phyloP scores from a whole-genome alignment of 2,113 vertebrate genomes.

The Indicator indicator region DNA sequence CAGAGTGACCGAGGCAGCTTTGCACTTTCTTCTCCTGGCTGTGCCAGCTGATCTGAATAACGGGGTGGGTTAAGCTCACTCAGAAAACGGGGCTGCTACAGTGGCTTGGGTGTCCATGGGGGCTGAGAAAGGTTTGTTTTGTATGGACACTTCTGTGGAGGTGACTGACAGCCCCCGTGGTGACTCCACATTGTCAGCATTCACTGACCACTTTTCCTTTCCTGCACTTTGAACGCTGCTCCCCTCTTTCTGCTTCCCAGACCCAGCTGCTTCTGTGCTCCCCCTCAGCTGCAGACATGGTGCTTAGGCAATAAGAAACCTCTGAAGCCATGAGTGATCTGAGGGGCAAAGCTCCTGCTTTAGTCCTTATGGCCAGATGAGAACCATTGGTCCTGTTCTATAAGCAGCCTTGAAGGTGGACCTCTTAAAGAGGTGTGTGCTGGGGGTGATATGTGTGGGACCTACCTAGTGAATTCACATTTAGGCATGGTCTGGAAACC shows the following conservation, averaged over 20 bases:
- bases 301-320: background rate
- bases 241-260: background rate
- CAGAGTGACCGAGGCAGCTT: rapidly evolving
- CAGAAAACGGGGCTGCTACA: background rate
- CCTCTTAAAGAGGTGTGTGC: background rate
- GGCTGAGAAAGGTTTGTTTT: background rate
- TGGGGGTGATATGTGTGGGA: rapidly evolving
- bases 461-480: background rate
- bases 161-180: background rate
- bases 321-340: background rate
- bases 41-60: rapidly evolving
- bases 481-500: background rate
- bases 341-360: background rate
- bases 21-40: background rate
- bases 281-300: rapidly evolving
- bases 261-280: rapidly evolving
- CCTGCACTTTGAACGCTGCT: background rate
- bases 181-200: rapidly evolving
- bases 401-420: background rate
- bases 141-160: background rate
- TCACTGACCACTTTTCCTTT: background rate
- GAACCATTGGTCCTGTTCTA: background rate
- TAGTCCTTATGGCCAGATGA: background rate
- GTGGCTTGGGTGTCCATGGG: background rate
- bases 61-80: background rate